A percentile compares a stretch with the other conserved stretches of the same genome.
phyloP scores from a whole-genome alignment of 35 echinoderm and acorn worm species.

The Lytechinus variegatus region DNA sequence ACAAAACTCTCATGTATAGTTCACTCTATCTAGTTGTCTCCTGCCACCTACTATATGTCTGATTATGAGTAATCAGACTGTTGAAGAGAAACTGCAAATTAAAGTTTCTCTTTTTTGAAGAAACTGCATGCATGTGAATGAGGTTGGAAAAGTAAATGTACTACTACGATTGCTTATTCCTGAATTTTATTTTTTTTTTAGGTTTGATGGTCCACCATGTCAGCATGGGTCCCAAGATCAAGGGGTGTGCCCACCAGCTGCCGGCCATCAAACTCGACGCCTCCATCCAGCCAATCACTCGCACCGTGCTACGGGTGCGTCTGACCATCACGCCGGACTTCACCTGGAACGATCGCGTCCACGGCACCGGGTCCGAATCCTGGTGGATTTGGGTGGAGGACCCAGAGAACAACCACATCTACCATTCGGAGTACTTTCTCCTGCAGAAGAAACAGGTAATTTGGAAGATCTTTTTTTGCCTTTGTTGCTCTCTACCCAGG shows the following conservation, averaged over 20 bases:
- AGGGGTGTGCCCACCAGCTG: conserved; percentile 77
- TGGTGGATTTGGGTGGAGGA: conserved; percentile 99
- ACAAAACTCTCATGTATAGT: no score
- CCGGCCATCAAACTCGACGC: conserved; percentile 74
- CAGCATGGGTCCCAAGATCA: conserved; percentile 77
- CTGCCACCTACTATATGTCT: no score
- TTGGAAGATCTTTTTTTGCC: no score
- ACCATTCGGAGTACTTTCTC: conserved; percentile 98
- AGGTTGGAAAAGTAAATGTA: no score
- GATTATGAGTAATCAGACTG: no score
- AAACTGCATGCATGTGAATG: no score
- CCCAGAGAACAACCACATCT: conserved; percentile 95
- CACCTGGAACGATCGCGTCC: conserved; percentile 89
- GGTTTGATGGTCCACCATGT: conserved; percentile 93
- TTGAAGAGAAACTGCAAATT: no score
- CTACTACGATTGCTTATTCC: no score
- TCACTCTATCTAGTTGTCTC: no score
- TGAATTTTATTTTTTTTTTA: not conserved
- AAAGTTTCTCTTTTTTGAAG: no score
- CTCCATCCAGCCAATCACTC: conserved; percentile 86
- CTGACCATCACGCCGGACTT: conserved; percentile 88
- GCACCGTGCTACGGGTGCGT: conserved; percentile 84
- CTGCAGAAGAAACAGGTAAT: conserved; percentile 95
- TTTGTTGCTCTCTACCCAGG: no score
- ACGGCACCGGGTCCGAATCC: conserved; percentile 86